Evolutionary conservation across 2,797 vertebrate species (phyloP).

Genomic region (Eulemur mongoz): DNA sequence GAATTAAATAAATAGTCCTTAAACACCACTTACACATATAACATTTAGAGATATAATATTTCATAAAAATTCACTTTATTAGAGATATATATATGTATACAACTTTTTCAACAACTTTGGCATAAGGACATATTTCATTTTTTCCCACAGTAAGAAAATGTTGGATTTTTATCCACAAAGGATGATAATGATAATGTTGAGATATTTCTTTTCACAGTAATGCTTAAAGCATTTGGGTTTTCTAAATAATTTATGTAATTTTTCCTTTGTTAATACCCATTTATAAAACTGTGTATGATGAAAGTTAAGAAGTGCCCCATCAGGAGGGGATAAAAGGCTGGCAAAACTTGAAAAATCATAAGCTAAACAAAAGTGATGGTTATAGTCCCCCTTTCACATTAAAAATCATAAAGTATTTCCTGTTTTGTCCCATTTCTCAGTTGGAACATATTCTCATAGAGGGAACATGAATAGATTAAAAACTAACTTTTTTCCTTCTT

Average conservation of each 20-base stretch:
- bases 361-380: slow-evolving; percentile 90
- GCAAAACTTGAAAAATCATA: slow-evolving; percentile 80
- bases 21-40: slow-evolving; percentile 56
- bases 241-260: slow-evolving; percentile 75
- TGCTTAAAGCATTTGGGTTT: slow-evolving; percentile 68
- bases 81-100: not conserved
- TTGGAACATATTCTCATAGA: slow-evolving; percentile 86
- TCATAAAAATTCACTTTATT: not conserved
- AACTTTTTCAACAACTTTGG: slow-evolving; percentile 54
- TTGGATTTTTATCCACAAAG: slow-evolving; percentile 35
- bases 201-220: slow-evolving; percentile 68
- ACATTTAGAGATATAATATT: slow-evolving; percentile 18
- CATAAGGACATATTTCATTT: not conserved
- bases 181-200: slow-evolving; percentile 42
- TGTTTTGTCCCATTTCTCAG: slow-evolving; percentile 91
- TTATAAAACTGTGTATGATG: slow-evolving; percentile 69
- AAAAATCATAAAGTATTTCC: slow-evolving; percentile 89
- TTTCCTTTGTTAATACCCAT: slow-evolving; percentile 65
- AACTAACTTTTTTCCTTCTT: slow-evolving; percentile 70
- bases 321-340: slow-evolving; percentile 86
- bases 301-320: slow-evolving; percentile 78
- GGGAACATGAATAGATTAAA: slow-evolving; percentile 86
- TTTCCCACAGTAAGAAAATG: slow-evolving; percentile 41
- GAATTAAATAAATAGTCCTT: slow-evolving; percentile 65
- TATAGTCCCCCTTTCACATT: slow-evolving; percentile 87